Percentiles rank a stretch among this genome's conserved stretches.
Conservation (phyloP, 37 sponge, comb jelly and placozoan species). For the Hexactinellida sp. region DNA sequence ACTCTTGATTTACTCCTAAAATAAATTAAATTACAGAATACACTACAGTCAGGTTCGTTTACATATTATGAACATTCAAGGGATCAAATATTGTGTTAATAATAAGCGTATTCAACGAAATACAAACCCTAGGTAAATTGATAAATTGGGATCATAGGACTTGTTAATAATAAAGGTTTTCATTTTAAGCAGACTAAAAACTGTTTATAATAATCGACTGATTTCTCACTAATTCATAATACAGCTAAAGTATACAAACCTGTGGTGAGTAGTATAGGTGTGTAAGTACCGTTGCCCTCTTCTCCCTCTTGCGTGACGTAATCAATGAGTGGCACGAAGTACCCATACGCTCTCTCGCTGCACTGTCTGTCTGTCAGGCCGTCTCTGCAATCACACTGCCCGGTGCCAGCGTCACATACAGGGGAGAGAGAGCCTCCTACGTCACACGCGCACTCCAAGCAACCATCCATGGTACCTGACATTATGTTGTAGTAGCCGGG, state of each 20-base stretch:
- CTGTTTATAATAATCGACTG: too few relatives aligned
- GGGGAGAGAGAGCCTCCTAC: background rate
- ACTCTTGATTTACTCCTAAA: conserved; percentile 9
- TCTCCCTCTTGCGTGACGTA: background rate
- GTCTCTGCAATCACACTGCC: background rate
- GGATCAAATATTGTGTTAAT: too few relatives aligned
- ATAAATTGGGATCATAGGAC: too few relatives aligned
- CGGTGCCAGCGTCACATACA: background rate
- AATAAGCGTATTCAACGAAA: too few relatives aligned
- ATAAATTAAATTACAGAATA: too few relatives aligned
- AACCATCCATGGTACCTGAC: background rate
- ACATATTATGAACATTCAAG: too few relatives aligned
- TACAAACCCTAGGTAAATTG: too few relatives aligned
- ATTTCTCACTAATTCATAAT: background rate
- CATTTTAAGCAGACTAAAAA: too few relatives aligned
- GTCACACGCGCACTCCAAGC: background rate
- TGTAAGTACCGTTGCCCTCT: background rate
- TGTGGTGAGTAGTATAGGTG: background rate
- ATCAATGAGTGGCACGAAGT: background rate
- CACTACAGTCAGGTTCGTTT: too few relatives aligned
- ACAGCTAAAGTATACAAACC: background rate
- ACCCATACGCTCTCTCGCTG: background rate
- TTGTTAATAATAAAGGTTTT: too few relatives aligned
- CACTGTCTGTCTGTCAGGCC: background rate
- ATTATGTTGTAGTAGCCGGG: background rate